These are phyloP conservation scores for Aleiodes leptofemur DNA, from an alignment of 2,888 invertebrate genomes.

Conservation along the genomic window DNA sequence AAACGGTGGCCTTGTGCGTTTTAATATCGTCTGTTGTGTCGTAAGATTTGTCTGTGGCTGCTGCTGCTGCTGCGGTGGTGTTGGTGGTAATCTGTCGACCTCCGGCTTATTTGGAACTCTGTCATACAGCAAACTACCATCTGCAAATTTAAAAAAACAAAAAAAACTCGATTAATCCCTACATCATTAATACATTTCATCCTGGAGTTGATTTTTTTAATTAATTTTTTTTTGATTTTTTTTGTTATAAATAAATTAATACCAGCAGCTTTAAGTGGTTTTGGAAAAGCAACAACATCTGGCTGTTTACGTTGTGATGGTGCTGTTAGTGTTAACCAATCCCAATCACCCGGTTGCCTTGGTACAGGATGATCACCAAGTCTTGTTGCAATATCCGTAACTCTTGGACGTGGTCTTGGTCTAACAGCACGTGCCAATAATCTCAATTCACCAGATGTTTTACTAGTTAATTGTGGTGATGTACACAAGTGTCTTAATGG, in stretches of 20 bases:
- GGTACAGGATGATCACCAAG: constrained; percentile 79
- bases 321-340: constrained; percentile 86
- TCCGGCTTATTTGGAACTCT: constrained; percentile 88
- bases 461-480: constrained; percentile 69
- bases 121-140: constrained; percentile 92
- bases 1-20: constrained; percentile 85
- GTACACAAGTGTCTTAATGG: constrained; percentile 73
- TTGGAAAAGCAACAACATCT: constrained; percentile 89
- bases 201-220: constrained; percentile 2
- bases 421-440: constrained; percentile 69
- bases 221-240: background rate
- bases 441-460: constrained; percentile 68
- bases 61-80: constrained; percentile 67
- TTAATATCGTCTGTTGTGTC: constrained; percentile 79
- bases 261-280: constrained; percentile 93
- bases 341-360: constrained; percentile 77
- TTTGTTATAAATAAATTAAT: constrained; percentile 44
- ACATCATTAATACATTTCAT: too few species aligned
- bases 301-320: constrained; percentile 88
- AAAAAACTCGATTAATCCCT: too few species aligned
- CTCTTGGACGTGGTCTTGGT: constrained; percentile 74
- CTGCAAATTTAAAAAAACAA: constrained; percentile 71
- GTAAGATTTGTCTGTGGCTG: constrained; percentile 72
- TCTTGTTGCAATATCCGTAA: constrained; percentile 84
- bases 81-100: constrained; percentile 81